These are phyloP conservation scores for Drosophila tani DNA, from an alignment of 1,140 invertebrate species.

Conservation along the genomic window DNA sequence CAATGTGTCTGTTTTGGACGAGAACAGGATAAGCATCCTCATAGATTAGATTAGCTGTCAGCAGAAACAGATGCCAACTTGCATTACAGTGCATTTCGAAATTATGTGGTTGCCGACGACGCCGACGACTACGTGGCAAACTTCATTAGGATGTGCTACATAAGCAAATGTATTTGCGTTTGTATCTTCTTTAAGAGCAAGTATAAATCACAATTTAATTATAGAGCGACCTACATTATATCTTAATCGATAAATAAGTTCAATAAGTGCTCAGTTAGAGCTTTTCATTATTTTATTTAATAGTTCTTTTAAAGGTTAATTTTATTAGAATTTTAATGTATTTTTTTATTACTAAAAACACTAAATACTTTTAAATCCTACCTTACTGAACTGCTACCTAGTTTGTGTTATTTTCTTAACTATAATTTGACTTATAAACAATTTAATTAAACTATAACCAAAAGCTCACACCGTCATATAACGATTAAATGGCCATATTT, in stretches of 20 bases:
- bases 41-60: constrained; percentile 47
- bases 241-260: neutral
- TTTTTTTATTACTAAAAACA: too few relatives aligned
- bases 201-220: constrained; percentile 18
- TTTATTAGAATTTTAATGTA: too few relatives aligned
- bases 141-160: constrained; percentile 19
- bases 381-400: neutral
- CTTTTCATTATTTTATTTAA: neutral
- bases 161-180: neutral
- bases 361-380: neutral
- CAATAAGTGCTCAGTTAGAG: too few relatives aligned
- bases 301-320: neutral
- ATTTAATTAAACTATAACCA: neutral
- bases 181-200: constrained; percentile 6
- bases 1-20: constrained; percentile 11
- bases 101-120: constrained; percentile 11
- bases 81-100: constrained; percentile 15
- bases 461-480: neutral
- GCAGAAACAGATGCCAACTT: constrained; percentile 39
- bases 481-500: constrained; percentile 7
- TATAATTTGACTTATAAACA: neutral
- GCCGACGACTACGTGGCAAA: constrained; percentile 11
- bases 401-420: neutral
- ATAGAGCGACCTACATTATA: neutral
- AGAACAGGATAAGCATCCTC: constrained; percentile 42